Conservation (phyloP, 2,113 vertebrate genomes). For the Heptranchias perlo region DNA sequence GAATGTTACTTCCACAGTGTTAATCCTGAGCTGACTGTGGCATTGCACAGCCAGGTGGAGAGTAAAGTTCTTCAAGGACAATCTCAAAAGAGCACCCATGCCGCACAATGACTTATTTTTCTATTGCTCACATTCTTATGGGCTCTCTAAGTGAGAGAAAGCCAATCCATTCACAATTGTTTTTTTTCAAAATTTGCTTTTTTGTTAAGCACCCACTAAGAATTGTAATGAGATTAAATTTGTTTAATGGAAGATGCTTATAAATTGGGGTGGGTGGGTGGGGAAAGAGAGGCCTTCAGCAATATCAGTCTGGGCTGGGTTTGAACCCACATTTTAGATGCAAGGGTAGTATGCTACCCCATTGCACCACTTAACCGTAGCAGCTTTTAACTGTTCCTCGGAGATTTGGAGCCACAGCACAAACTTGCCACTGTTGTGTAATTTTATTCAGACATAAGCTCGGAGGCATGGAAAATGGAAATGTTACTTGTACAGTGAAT, state of each 20-base stretch:
- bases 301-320: background rate
- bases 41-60: background rate
- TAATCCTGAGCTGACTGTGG: background rate
- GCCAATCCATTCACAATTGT: background rate
- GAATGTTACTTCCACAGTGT: background rate
- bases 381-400: background rate
- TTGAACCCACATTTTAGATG: background rate
- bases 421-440: background rate
- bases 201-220: too few relatives aligned
- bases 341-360: background rate
- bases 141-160: background rate
- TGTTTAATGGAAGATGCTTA: background rate
- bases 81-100: background rate
- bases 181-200: background rate
- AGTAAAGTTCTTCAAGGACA: background rate
- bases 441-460: background rate
- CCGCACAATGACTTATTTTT: too few relatives aligned
- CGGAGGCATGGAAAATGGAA: too few relatives aligned
- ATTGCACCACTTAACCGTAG: background rate
- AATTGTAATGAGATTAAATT: too few relatives aligned
- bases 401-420: background rate
- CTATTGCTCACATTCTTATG: too few relatives aligned
- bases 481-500: too few relatives aligned
- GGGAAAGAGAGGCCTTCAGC: background rate
- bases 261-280: too few relatives aligned